Base-by-base conservation (phyloP, 53 echinoderm and acorn worm genomes). In the Temnopleurus reevesii region DNA sequence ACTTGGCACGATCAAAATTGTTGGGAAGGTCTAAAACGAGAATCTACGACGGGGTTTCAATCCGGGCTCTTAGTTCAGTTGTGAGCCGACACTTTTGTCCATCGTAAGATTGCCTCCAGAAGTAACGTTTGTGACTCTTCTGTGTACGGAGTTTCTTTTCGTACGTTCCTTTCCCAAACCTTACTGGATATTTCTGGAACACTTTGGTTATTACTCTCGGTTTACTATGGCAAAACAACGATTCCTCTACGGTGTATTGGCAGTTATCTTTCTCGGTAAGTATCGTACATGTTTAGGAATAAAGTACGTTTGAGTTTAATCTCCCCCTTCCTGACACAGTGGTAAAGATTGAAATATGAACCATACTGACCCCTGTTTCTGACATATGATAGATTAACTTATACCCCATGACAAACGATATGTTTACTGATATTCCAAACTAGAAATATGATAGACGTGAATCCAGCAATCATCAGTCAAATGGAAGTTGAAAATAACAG, bases 201-300 rank as follows among this genome's bases (percentile, higher is more conserved):
- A 80, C 49, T 80, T 80, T 46, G 80, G 53, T 28, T 30, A 13
- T 34, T 8, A 54, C 26, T 55, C 36, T 9, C 34, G 17, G 3
- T 23, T 21, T 36, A 83, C 35, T 0, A 83, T 83, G 83, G 38
- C 4, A 30, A 31, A 56, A 27, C 18, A 9, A 33, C 83, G 29
- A 8, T 83, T 23, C 21, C 5, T 55, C 4, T 83, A 55, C 23
- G 83, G 35, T 19, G 5, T 35, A 31, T 12, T 83, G 54, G 38
- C 83, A 49, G 28, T 55, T 55, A 56, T 56, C 23, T 83, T 83
- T 36, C 57, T 83, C 8, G 55, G 83, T 83, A 36, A 83, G 83
- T 83, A 46, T 23, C 28, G 29, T 5, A 1, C 4, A 15, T n/a
- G 21, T 9, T 31, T 31, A 31, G 33, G 5, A 27, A 8, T 41